These are phyloP conservation scores for Dipodomys merriami DNA, from an alignment of 2,113 vertebrate genomes.

Conservation along the genomic window DNA sequence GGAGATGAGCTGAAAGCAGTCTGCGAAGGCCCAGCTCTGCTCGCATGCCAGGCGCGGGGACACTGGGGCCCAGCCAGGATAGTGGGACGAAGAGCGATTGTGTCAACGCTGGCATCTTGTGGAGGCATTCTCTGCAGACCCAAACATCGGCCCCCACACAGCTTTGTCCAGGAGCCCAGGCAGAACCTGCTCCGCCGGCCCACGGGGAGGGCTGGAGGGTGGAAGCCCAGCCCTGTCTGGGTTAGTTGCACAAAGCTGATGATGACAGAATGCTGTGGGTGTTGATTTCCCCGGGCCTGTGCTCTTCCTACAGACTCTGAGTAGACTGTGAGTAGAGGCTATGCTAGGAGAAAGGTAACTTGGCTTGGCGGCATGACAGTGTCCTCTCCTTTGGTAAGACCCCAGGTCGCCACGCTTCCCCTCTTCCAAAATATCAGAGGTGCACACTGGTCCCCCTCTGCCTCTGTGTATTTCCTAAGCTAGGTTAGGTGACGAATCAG, in stretches of 20 bases:
- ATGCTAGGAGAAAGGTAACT: background rate
- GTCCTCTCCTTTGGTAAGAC: background rate
- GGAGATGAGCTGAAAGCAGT: background rate
- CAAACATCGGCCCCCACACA: constrained; percentile 34
- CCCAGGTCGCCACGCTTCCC: background rate
- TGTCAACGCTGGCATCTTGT: background rate
- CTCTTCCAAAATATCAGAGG: background rate
- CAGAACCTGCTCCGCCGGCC: constrained; percentile 77
- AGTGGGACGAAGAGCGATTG: background rate
- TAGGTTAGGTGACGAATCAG: background rate
- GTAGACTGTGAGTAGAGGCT: background rate
- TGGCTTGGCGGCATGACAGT: too few relatives aligned
- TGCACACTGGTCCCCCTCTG: background rate
- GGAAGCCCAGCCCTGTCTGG: background rate
- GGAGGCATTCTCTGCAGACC: constrained; percentile 14
- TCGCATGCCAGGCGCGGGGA: background rate
- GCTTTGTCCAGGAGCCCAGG: constrained; percentile 40
- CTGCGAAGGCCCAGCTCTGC: background rate
- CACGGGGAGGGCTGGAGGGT: background rate
- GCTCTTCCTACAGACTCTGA: background rate
- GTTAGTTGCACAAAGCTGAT: constrained; percentile 21
- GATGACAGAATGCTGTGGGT: constrained; percentile 41
- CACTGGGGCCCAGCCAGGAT: background rate
- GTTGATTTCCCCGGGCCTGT: background rate
- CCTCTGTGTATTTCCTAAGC: background rate